A percentile compares a stretch with the other conserved stretches of the same genome.
Conservation (phyloP, 1,140 invertebrate genomes). For the Trichomalopsis sarcophagae region DNA sequence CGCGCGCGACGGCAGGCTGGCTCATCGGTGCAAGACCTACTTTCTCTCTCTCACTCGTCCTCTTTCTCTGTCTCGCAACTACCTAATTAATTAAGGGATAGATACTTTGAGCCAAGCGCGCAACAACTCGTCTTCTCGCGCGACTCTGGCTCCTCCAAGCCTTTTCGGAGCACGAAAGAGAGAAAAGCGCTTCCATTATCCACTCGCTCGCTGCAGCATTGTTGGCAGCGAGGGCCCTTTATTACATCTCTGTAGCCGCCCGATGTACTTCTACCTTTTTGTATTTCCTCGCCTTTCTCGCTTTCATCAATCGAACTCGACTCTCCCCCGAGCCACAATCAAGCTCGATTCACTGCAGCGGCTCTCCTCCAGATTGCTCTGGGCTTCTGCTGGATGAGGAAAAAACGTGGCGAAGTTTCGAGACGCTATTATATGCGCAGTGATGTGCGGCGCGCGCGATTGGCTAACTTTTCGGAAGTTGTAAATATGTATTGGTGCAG, state of each 20-base stretch:
- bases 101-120: slow-evolving; percentile 18
- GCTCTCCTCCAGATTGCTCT: too few relatives aligned
- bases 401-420: not conserved
- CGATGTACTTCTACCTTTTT: not conserved
- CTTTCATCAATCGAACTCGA: slow-evolving; percentile 13
- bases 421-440: not conserved
- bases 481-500: slow-evolving; percentile 21
- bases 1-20: not conserved
- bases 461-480: slow-evolving; percentile 16
- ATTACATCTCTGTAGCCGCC: slow-evolving; percentile 13
- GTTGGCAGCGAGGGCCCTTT: not conserved
- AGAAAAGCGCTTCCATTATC: slow-evolving; percentile 41
- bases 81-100: slow-evolving; percentile 29
- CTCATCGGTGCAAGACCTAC: not conserved
- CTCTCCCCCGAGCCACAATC: not conserved
- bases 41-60: not conserved
- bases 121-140: too few relatives aligned
- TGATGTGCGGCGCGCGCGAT: not conserved
- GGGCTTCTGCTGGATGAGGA: not conserved
- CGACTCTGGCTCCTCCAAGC: not conserved
- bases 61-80: not conserved
- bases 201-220: not conserved
- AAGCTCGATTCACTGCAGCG: not conserved
- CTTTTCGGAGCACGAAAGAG: not conserved
- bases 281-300: not conserved